Conservation (phyloP, 2,888 invertebrate genomes). For the Hermaeophaga mercurialis region DNA sequence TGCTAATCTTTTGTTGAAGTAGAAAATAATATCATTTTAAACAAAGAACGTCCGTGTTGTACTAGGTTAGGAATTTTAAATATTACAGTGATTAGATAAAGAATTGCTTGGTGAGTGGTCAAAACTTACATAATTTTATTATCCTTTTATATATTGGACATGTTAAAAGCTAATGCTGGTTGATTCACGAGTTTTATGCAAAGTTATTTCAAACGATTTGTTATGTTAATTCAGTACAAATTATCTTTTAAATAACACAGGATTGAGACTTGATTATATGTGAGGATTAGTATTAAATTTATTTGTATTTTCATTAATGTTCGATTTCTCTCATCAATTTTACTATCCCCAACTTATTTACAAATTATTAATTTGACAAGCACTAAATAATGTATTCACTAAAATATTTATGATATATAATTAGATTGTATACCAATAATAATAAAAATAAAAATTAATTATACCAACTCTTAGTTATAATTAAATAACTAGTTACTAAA, state of each 20-base stretch:
- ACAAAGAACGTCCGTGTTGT: constrained; percentile 11
- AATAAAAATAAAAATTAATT: too few species aligned
- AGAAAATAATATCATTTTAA: constrained; percentile 9
- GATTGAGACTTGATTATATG: too few species aligned
- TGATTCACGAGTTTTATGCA: neutral
- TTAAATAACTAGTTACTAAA: too few species aligned
- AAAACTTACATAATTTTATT: constrained; percentile 8
- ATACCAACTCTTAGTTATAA: too few species aligned
- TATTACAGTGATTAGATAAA: constrained; percentile 10
- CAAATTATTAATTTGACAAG: too few species aligned
- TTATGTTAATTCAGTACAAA: neutral
- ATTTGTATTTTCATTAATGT: too few species aligned
- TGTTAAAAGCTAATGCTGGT: too few species aligned
- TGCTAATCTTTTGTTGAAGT: constrained; percentile 12
- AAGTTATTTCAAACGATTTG: neutral
- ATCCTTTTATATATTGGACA: too few species aligned
- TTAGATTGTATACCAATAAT: too few species aligned
- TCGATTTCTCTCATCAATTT: neutral
- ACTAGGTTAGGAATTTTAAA: constrained; percentile 16
- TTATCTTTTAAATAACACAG: neutral
- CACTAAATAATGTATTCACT: too few species aligned
- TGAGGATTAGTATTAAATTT: neutral
- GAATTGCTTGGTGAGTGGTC: constrained; percentile 8
- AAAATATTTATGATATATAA: too few species aligned
- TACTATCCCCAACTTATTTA: neutral